Conservation (phyloP, 2,797 vertebrate species). For the Cyclura pinguis region DNA sequence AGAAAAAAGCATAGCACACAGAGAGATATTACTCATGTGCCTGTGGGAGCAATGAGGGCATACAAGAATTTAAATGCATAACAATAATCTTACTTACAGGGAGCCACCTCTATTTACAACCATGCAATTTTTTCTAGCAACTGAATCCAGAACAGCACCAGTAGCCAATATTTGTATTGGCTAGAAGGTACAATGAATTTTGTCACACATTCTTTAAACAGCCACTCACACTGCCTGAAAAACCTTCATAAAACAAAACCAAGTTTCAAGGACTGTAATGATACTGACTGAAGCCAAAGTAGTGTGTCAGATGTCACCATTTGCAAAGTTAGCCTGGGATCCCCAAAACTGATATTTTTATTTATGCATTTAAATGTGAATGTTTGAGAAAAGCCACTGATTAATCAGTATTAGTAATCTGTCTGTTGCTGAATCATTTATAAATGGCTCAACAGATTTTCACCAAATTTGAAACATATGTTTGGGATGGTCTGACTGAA, state of each 20-base stretch:
- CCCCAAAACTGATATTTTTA: background rate
- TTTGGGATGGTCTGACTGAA: too few species aligned
- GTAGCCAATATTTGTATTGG: too few species aligned
- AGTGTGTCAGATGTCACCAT: background rate
- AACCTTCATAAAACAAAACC: background rate
- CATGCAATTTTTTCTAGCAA: background rate
- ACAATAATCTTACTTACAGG: background rate
- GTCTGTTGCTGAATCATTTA: too few species aligned
- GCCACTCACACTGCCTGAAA: background rate
- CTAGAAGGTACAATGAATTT: background rate
- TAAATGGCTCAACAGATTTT: too few species aligned
- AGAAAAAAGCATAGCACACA: too few species aligned
- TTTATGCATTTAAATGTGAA: constrained; percentile 50
- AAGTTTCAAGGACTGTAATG: background rate
- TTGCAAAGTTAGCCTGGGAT: background rate
- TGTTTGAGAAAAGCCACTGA: constrained; percentile 66
- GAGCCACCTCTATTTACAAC: background rate
- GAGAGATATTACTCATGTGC: too few species aligned
- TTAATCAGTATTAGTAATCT: background rate
- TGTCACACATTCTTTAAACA: background rate
- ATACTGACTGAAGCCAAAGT: background rate
- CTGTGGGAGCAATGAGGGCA: too few species aligned
- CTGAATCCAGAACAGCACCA: background rate
- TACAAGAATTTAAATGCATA: background rate
- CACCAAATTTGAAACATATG: too few species aligned